phyloP scores from a whole-genome alignment of 2,797 vertebrate genomes.

The Galagoides demidoff region DNA sequence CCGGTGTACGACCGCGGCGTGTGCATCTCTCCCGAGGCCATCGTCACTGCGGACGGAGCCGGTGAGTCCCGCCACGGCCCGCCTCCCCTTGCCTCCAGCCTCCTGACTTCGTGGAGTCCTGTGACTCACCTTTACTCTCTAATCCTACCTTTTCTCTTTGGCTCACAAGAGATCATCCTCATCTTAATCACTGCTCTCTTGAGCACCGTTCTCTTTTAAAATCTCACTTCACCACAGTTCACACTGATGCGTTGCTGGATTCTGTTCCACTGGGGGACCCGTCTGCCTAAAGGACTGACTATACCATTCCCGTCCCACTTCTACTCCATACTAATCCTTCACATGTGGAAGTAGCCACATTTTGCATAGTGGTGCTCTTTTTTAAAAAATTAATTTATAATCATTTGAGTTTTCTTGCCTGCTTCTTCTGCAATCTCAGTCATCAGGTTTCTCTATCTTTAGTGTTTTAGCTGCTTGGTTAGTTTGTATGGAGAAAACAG shows the following conservation, averaged over 20 bases:
- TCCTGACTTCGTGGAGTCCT: background rate
- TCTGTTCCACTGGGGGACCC: background rate
- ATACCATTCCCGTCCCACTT: background rate
- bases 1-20: slow-evolving; percentile 97
- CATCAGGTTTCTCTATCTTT: background rate
- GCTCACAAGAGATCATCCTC: background rate
- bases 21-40: slow-evolving; percentile 98
- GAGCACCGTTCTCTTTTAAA: background rate
- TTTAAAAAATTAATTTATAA: background rate
- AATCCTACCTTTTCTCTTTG: background rate
- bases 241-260: background rate
- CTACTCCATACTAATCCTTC: background rate
- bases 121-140: background rate
- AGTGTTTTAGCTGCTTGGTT: slow-evolving; percentile 17
- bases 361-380: background rate
- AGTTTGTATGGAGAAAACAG: background rate
- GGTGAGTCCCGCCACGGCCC: slow-evolving; percentile 87
- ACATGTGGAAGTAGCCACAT: background rate
- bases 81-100: background rate
- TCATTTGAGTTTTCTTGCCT: background rate
- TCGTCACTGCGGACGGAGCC: slow-evolving; percentile 94
- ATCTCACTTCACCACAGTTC: background rate
- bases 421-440: background rate
- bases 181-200: background rate
- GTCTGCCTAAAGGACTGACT: background rate